Percentiles rank a stretch among this genome's conserved stretches.
Conservation (phyloP, 1,140 invertebrate species). For the Panagrolaimus sp. region DNA sequence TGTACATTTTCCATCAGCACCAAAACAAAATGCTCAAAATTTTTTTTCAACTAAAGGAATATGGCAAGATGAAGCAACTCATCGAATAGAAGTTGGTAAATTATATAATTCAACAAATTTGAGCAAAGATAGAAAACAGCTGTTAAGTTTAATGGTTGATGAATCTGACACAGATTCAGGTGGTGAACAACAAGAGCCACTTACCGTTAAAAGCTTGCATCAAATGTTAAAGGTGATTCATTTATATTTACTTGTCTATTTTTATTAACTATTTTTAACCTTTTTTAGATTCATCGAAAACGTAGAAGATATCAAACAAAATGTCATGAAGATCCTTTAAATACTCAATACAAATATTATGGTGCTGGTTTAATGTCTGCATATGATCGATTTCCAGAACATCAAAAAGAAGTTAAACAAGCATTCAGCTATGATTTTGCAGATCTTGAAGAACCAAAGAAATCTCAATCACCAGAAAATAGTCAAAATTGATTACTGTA, state of each 20-base stretch:
- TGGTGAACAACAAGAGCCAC: conserved; percentile 33
- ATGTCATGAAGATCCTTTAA: conserved; percentile 39
- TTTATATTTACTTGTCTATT: not conserved
- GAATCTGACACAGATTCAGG: conserved; percentile 48
- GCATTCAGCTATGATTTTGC: conserved; percentile 1
- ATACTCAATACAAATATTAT: conserved; percentile 49
- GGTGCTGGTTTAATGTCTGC: conserved; percentile 42
- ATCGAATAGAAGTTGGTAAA: conserved; percentile 26
- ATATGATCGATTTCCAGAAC: conserved; percentile 37
- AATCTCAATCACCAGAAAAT: too few species aligned
- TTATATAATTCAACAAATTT: conserved; percentile 36
- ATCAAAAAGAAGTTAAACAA: conserved; percentile 24
- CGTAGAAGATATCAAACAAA: conserved; percentile 40
- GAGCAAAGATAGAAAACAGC: conserved; percentile 34
- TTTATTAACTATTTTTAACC: not conserved
- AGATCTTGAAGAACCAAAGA: too few species aligned
- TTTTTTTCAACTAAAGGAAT: conserved; percentile 37
- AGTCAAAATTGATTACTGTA: too few species aligned
- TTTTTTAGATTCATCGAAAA: conserved; percentile 34
- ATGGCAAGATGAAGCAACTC: conserved; percentile 27
- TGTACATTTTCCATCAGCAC: conserved; percentile 21
- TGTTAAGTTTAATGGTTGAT: conserved; percentile 42
- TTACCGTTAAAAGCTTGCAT: conserved; percentile 39
- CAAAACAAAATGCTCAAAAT: conserved; percentile 31
- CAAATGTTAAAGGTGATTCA: conserved; percentile 27